Conservation (phyloP, 2,113 vertebrate species). For the Marcusenius ussheri region DNA sequence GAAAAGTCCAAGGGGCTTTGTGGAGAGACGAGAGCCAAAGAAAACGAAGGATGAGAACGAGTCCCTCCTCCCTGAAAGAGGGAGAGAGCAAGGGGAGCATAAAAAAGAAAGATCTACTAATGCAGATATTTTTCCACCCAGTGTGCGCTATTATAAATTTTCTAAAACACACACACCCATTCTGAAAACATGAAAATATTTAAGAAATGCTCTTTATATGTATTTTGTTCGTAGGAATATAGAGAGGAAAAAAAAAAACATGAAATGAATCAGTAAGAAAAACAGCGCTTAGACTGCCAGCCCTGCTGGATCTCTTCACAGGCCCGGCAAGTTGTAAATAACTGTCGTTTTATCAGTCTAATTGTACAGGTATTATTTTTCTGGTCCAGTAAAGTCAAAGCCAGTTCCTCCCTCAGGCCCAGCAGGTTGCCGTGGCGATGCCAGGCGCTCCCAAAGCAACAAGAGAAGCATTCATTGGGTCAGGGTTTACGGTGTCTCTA, state of each 20-base stretch:
- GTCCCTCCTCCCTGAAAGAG: background rate
- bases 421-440: slow-evolving; percentile 44
- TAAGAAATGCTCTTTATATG: background rate
- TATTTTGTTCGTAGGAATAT: slow-evolving; percentile 16
- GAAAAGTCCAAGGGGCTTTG: background rate
- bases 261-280: slow-evolving; percentile 20
- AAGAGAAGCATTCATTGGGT: slow-evolving; percentile 48
- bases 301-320: slow-evolving; percentile 9
- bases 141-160: background rate
- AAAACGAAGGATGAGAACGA: background rate
- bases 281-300: slow-evolving; percentile 20
- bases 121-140: background rate
- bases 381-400: slow-evolving; percentile 31
- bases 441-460: slow-evolving; percentile 47
- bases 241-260: slow-evolving; percentile 23
- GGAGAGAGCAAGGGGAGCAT: background rate
- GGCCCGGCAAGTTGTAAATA: slow-evolving; percentile 36
- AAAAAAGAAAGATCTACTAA: background rate
- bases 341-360: slow-evolving; percentile 44
- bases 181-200: background rate
- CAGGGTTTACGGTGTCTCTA: slow-evolving; percentile 46
- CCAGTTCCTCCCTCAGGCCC: slow-evolving; percentile 45
- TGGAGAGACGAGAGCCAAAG: background rate
- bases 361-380: slow-evolving; percentile 36
- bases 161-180: slow-evolving; percentile 5